A percentile compares a stretch with the other conserved stretches of the same genome.
Evolutionary conservation across 2,797 vertebrate species (phyloP).

Genomic region (Phataginus tetradactyla): DNA sequence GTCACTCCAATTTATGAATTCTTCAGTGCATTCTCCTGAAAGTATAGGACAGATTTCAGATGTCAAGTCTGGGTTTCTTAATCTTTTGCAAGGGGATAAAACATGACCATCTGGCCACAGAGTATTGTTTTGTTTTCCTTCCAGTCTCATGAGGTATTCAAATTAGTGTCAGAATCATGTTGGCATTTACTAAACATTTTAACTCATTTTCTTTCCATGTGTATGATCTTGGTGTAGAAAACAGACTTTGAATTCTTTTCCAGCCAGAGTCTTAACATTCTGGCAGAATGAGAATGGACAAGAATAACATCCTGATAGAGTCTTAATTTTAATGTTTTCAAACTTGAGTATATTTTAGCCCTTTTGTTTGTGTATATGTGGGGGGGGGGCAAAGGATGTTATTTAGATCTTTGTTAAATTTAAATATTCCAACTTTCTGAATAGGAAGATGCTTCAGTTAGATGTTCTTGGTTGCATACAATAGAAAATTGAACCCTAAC

Average conservation of each 20-base stretch:
- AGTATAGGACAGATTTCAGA: background rate
- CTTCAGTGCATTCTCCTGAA: background rate
- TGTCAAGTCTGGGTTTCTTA: background rate
- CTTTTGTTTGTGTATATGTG: background rate
- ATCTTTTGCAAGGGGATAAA: background rate
- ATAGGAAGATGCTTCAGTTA: background rate
- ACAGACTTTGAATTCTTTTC: background rate
- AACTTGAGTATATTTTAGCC: background rate
- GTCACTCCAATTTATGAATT: background rate
- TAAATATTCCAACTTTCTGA: background rate
- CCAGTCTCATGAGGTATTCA: background rate
- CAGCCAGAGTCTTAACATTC: background rate
- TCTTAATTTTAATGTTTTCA: slow-evolving; percentile 35
- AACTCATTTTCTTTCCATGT: background rate
- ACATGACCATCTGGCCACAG: background rate
- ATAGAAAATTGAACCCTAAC: background rate
- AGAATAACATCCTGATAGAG: background rate
- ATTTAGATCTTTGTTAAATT: background rate
- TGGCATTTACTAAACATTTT: background rate
- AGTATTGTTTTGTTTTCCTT: background rate
- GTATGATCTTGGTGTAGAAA: background rate
- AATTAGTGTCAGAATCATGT: background rate
- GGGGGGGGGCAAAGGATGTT: background rate
- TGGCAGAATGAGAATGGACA: background rate
- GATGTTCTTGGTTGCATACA: background rate